Percentiles rank a stretch among this genome's conserved stretches.
Conservation (phyloP, 2,888 invertebrate species). For the Maniola hyperantus region DNA sequence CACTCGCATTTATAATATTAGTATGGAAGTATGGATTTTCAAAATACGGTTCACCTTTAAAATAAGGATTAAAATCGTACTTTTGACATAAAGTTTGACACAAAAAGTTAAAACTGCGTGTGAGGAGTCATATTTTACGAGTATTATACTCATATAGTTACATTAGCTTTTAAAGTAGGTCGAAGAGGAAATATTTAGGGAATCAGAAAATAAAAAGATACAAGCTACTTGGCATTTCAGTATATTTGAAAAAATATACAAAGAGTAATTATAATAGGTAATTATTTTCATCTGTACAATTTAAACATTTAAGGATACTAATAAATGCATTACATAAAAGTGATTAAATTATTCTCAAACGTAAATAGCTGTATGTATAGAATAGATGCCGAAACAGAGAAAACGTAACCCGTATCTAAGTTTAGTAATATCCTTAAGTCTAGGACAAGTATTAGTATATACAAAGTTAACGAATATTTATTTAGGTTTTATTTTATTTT, state of each 20-base stretch:
- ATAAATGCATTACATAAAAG: constrained; percentile 69
- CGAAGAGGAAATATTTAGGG: not conserved
- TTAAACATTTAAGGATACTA: constrained; percentile 65
- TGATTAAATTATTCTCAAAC: constrained; percentile 36
- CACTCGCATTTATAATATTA: no score
- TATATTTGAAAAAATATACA: constrained; percentile 80
- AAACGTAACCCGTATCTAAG: constrained; percentile 54
- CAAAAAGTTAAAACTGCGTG: no score
- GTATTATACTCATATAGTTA: not conserved
- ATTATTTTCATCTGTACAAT: constrained; percentile 74
- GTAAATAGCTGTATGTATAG: constrained; percentile 18
- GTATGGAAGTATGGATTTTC: no score
- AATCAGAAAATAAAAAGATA: constrained; percentile 29
- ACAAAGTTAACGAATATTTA: constrained; percentile 32
- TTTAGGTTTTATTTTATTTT: constrained; percentile 26
- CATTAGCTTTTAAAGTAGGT: not conserved
- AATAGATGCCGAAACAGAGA: constrained; percentile 43
- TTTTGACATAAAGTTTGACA: no score
- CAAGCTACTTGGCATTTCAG: constrained; percentile 58
- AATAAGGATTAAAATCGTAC: no score
- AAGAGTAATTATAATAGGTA: constrained; percentile 64
- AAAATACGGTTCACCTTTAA: no score
- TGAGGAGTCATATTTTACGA: no score
- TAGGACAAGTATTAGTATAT: constrained; percentile 35
- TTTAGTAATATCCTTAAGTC: constrained; percentile 31